Conservation (phyloP, 2,888 invertebrate species). For the Thymelicus lineola region DNA sequence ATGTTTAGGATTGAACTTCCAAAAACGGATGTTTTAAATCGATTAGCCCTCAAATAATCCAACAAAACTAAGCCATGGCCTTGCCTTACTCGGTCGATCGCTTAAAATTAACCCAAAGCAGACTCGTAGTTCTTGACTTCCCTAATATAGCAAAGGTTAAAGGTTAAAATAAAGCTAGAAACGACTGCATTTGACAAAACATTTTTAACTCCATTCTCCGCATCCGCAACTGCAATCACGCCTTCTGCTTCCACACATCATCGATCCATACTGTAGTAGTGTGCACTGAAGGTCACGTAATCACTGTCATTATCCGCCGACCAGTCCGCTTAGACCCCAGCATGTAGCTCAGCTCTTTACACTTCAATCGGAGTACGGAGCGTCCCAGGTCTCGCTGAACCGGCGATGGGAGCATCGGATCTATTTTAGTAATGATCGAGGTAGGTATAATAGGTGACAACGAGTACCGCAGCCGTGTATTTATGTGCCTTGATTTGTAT, state of each 20-base stretch:
- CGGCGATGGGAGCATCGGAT: constrained; percentile 4
- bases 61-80: no score
- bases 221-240: not conserved
- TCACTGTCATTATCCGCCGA: constrained; percentile 59
- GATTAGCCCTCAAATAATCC: no score
- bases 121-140: not conserved
- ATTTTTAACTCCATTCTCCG: not conserved
- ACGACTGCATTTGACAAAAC: not conserved
- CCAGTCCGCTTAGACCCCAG: constrained; percentile 12
- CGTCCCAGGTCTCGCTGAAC: not conserved
- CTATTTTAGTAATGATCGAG: constrained; percentile 24
- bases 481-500: not conserved
- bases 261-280: constrained; percentile 21
- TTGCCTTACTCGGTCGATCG: not conserved
- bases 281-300: constrained; percentile 64
- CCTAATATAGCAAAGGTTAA: not conserved
- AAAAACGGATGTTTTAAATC: no score
- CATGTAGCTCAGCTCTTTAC: not conserved
- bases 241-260: constrained; percentile 12
- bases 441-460: constrained; percentile 2
- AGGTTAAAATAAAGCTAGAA: not conserved
- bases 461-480: not conserved
- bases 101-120: not conserved
- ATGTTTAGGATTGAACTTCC: no score
- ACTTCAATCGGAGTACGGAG: not conserved